phyloP scores from a whole-genome alignment of 2,797 vertebrate genomes.

The Pseudochirops corinnae region DNA sequence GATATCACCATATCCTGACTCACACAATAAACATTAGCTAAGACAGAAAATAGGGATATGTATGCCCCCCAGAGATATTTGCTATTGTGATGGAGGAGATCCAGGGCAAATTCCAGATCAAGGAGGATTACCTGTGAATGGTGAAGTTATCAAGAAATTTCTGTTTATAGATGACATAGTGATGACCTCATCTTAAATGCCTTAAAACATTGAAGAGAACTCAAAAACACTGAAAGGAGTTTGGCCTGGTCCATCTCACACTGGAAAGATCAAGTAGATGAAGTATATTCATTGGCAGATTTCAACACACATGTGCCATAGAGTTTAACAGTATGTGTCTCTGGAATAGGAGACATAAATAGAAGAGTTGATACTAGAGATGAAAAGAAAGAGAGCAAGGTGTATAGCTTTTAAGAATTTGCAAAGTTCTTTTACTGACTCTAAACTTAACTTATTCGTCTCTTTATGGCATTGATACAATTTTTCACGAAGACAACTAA shows the following conservation, averaged over 20 bases:
- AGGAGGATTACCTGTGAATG: background rate
- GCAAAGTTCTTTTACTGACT: background rate
- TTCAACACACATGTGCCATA: background rate
- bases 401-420: background rate
- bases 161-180: background rate
- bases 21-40: background rate
- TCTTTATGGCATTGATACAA: conserved; percentile 22
- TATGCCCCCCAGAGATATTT: background rate
- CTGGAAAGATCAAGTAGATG: background rate
- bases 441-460: background rate
- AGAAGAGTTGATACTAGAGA: background rate
- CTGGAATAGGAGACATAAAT: background rate
- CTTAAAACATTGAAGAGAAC: background rate
- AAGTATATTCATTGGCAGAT: background rate
- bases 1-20: background rate
- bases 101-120: background rate
- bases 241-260: background rate
- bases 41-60: background rate
- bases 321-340: background rate
- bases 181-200: background rate
- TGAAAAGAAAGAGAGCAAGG: background rate
- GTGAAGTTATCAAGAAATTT: background rate
- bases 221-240: background rate
- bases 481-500: conserved; percentile 2
- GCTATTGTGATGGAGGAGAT: background rate